phyloP scores from a whole-genome alignment of 2,888 invertebrate genomes.

The Biston betularia region DNA sequence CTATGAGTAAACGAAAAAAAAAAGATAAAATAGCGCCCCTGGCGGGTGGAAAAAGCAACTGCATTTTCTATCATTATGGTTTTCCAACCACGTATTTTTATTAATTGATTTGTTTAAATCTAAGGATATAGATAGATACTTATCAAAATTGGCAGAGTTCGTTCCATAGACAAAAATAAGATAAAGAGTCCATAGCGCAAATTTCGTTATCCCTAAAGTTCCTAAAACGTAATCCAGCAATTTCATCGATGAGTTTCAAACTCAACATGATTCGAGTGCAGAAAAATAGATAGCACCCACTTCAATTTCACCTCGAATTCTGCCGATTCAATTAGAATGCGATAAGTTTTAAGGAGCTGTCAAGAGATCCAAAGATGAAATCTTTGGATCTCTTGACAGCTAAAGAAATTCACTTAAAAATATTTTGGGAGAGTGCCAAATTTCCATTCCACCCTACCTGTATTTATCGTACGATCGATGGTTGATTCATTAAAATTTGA shows the following conservation, averaged over 20 bases:
- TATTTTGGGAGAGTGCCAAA: constrained; percentile 42
- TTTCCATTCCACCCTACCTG: constrained; percentile 35
- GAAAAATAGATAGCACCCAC: constrained; percentile 52
- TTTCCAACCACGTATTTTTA: too few relatives aligned
- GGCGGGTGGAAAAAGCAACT: too few relatives aligned
- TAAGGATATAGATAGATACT: too few relatives aligned
- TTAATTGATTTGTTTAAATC: too few relatives aligned
- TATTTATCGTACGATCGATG: constrained; percentile 38
- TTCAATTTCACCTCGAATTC: constrained; percentile 50
- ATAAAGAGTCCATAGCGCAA: constrained; percentile 17
- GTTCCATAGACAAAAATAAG: not conserved
- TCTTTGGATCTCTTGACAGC: too few relatives aligned
- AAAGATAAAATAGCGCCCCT: too few relatives aligned
- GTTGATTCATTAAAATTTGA: constrained; percentile 42
- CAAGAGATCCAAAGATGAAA: constrained; percentile 36
- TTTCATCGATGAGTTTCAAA: constrained; percentile 51
- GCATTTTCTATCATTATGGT: too few relatives aligned
- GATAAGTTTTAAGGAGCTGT: constrained; percentile 52
- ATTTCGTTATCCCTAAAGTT: not conserved
- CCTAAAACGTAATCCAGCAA: constrained; percentile 29
- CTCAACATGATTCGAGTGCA: constrained; percentile 42
- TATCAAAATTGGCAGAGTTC: not conserved
- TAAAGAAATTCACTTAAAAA: constrained; percentile 43
- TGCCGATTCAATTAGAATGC: constrained; percentile 52
- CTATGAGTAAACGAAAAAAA: too few relatives aligned